A percentile compares a stretch with the other conserved stretches of the same genome.
Conservation (phyloP, 1,140 invertebrate species). For the Tetramorium parvispinum region DNA sequence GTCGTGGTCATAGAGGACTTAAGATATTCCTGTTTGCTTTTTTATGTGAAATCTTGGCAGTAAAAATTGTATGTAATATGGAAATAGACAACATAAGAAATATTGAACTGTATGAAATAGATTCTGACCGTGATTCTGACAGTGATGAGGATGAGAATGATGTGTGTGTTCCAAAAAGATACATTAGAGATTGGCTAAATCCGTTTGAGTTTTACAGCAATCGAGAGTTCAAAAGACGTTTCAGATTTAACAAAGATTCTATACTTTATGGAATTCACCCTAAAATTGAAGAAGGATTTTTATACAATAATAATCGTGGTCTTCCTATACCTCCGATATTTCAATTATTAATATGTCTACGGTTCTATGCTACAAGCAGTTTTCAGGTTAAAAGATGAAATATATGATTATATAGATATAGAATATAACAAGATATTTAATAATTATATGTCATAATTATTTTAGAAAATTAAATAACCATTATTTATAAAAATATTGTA, state of each 20-base stretch:
- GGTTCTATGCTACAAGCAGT: slow-evolving; percentile 5
- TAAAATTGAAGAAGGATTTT: neutral
- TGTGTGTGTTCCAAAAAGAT: neutral
- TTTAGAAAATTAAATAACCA: neutral
- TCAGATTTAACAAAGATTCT: neutral
- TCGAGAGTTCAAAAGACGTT: neutral
- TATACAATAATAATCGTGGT: neutral
- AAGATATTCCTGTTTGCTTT: neutral
- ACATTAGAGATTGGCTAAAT: neutral
- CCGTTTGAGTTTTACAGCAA: slow-evolving; percentile 1
- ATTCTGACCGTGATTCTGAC: neutral
- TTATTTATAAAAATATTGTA: neutral
- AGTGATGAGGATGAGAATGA: neutral
- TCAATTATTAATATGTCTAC: slow-evolving; percentile 2
- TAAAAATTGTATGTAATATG: neutral
- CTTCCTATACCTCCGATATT: neutral
- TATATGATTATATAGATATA: neutral
- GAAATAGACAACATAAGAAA: neutral
- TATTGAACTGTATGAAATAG: neutral
- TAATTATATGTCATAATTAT: neutral
- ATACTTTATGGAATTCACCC: neutral
- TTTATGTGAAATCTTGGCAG: neutral
- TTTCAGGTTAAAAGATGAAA: neutral
- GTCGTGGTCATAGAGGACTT: neutral
- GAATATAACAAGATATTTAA: neutral